phyloP scores from a whole-genome alignment of 2,888 invertebrate species.

The Incurvaria masculella region DNA sequence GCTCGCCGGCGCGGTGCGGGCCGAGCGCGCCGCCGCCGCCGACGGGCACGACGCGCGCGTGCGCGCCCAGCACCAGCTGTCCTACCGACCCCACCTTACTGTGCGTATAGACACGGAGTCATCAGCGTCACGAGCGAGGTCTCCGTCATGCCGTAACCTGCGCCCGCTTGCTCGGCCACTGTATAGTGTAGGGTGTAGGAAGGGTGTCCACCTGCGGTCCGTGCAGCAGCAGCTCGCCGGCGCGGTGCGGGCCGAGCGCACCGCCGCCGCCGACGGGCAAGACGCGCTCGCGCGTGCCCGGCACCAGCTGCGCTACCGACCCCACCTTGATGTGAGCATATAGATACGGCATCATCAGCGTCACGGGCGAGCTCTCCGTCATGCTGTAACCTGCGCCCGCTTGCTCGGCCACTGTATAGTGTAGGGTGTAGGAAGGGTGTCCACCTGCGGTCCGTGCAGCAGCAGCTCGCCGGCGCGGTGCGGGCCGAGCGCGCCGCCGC shows the following conservation, averaged over 20 bases:
- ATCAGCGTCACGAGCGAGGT: constrained; percentile 63
- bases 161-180: not conserved
- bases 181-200: not conserved
- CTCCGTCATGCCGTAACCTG: constrained; percentile 69
- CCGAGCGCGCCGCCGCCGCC: constrained; percentile 54
- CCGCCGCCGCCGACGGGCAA: constrained; percentile 56
- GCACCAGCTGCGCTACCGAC: constrained; percentile 64
- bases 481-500: constrained; percentile 54
- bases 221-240: constrained; percentile 68
- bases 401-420: no score
- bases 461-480: constrained; percentile 69
- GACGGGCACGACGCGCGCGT: constrained; percentile 61
- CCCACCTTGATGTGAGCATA: constrained; percentile 61
- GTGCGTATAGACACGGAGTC: constrained; percentile 54
- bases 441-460: constrained; percentile 70
- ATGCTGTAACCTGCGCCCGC: constrained; percentile 58
- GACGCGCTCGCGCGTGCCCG: constrained; percentile 66
- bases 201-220: constrained; percentile 64
- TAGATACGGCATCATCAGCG: constrained; percentile 55
- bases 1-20: constrained; percentile 66
- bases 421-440: no score
- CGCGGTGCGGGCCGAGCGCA: constrained; percentile 55
- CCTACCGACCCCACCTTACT: constrained; percentile 69
- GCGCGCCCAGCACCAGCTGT: constrained; percentile 62
- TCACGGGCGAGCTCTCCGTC: constrained; percentile 68